Evolutionary conservation across 2,888 invertebrate genomes (phyloP).

Genomic region (Euplagia quadripunctaria): DNA sequence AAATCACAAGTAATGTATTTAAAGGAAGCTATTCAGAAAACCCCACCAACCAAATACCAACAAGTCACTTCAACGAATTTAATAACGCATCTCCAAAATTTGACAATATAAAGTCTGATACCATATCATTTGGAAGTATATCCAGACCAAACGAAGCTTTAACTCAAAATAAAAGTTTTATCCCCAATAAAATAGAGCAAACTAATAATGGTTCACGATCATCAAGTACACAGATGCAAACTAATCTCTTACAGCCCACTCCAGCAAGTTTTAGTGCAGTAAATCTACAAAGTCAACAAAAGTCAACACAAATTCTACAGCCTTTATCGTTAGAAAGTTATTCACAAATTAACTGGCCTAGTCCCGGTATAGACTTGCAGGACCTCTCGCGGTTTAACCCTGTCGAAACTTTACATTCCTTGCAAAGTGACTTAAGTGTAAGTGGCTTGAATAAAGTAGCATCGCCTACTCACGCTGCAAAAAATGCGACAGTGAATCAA

Average conservation of each 20-base stretch:
- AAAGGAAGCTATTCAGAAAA: conserved; percentile 43
- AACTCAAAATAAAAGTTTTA: conserved; percentile 51
- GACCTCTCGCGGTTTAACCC: conserved; percentile 84
- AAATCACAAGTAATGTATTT: conserved; percentile 42
- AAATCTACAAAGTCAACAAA: conserved; percentile 63
- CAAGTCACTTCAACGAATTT: conserved; percentile 51
- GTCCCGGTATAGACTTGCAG: conserved; percentile 86
- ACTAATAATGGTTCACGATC: conserved; percentile 47
- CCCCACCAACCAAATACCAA: conserved; percentile 49
- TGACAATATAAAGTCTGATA: conserved; percentile 62
- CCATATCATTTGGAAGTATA: conserved; percentile 62
- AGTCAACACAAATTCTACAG: conserved; percentile 80
- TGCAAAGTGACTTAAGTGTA: conserved; percentile 74
- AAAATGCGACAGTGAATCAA: conserved; percentile 57
- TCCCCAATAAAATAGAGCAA: conserved; percentile 44
- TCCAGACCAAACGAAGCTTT: conserved; percentile 58
- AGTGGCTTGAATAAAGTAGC: conserved; percentile 70
- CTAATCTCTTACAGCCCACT: conserved; percentile 70
- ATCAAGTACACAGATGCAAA: conserved; percentile 35
- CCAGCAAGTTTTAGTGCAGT: conserved; percentile 49
- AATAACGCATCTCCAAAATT: conserved; percentile 57
- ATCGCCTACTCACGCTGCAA: conserved; percentile 73
- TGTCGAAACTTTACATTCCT: conserved; percentile 79
- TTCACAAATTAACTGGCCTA: conserved; percentile 89
- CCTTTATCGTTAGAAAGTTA: conserved; percentile 83